Base-by-base conservation (phyloP, 2,888 invertebrate genomes). In the Notocelia uddmanniana region DNA sequence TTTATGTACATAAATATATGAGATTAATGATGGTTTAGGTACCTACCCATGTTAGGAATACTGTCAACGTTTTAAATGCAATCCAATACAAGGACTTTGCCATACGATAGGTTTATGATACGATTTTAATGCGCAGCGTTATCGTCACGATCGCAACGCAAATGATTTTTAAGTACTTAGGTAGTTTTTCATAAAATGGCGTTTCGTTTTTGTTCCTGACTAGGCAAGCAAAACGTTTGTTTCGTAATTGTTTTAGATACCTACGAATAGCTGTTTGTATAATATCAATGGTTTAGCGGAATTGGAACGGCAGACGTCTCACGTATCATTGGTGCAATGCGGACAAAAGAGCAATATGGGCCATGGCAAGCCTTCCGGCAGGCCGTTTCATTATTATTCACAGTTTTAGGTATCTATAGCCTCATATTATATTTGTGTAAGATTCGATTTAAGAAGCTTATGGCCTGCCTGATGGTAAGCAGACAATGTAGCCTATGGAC, bases 281-380 rank as follows among this genome's bases (percentile, higher is more conserved):
- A 45, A 37, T 69, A 69, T 69, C 63, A 34, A 19, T 48, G 55
- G 13, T 63, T 37, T 48, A 64, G 31, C 2, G n/a, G 57, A 74
- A 74, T 60, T 68, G 63, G 69, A 68, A 57, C 68, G n/a, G 41
- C 41, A 41, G 41, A 64, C 57, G 60, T 68, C 18, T 59, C 52
- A 60, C 62, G 48, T 73, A 45, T 62, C 55, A 67, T 23, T 54
- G 58, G 19, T 59, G 64, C 69, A 72, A 74, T 73, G 69, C 74
- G 73, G 69, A 63, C 21, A 34, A 18, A 21, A 54, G 19, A 23
- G 62, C 45, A 26, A 58, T 26, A 41, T 69, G 34, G 19, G 66
- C 45, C 55, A 50, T 31, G 50, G 72, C 23, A 23, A 68, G 9
- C 15, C 11, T 50, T 48, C n/a, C 19, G 23, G 68, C 59, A 34